A percentile compares a stretch with the other conserved stretches of the same genome.
phyloP scores from a whole-genome alignment of 2,113 vertebrate species.

The Catharus bicknelli region DNA sequence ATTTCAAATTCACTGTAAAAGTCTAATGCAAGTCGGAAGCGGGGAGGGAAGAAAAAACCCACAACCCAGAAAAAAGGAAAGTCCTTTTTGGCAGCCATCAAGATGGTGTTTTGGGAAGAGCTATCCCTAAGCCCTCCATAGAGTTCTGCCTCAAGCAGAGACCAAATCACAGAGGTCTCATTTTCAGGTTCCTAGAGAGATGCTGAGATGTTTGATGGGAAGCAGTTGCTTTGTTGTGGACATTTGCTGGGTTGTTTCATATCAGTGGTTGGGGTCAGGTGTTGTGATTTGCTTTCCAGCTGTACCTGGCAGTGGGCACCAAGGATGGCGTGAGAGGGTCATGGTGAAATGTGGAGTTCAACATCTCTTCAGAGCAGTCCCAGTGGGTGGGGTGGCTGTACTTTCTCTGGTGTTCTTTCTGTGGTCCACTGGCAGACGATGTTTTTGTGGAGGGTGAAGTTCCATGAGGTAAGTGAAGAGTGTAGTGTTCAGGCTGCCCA shows the following conservation, averaged over 20 bases:
- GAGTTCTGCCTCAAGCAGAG: background rate
- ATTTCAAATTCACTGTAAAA: background rate
- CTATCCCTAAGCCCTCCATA: background rate
- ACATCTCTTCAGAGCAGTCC: background rate
- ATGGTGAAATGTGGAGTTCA: background rate
- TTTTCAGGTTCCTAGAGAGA: background rate
- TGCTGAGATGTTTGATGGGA: background rate
- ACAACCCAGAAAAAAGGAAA: background rate
- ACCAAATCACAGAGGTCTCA: fast-evolving
- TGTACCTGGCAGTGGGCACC: fast-evolving
- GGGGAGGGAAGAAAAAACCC: background rate
- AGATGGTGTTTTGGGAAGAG: background rate
- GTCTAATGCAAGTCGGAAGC: background rate
- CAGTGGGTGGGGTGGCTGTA: background rate
- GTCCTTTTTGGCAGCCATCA: background rate
- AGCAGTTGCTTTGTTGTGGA: background rate
- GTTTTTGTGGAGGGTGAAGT: background rate
- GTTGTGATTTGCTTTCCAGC: background rate
- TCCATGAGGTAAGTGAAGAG: background rate
- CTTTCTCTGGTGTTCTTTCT: background rate
- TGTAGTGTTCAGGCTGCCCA: background rate
- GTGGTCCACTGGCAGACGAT: fast-evolving
- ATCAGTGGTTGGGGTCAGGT: background rate
- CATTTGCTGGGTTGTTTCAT: background rate
- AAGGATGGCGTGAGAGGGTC: fast-evolving